These are phyloP conservation scores for Halictus quadricinctus DNA, from an alignment of 2,888 invertebrate genomes.

Conservation along the genomic window DNA sequence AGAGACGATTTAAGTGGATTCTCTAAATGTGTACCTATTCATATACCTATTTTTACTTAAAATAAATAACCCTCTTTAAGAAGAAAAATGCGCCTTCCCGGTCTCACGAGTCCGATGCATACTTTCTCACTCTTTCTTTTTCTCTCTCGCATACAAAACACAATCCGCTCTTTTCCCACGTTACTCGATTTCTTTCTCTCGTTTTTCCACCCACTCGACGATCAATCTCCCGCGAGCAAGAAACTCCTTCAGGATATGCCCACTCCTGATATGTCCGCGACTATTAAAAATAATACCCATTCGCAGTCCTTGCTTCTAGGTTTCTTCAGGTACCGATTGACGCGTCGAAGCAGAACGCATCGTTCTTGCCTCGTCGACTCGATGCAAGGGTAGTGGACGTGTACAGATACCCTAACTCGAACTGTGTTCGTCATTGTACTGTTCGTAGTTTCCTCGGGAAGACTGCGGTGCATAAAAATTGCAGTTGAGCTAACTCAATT, in stretches of 20 bases:
- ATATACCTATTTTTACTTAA: constrained; percentile 73
- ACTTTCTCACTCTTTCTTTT: constrained; percentile 19
- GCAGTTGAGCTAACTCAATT: background rate
- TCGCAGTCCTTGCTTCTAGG: constrained; percentile 72
- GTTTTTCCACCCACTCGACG: constrained; percentile 8
- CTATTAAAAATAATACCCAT: constrained; percentile 66
- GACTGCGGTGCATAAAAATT: background rate
- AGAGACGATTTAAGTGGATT: constrained; percentile 74
- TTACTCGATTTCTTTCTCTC: constrained; percentile 20
- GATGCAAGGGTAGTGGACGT: constrained; percentile 39
- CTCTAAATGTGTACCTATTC: constrained; percentile 64
- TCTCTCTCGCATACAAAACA: constrained; percentile 19
- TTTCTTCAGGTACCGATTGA: constrained; percentile 78
- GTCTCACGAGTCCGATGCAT: constrained; percentile 52
- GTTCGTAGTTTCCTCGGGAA: background rate
- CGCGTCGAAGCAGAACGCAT: constrained; percentile 67
- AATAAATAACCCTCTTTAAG: constrained; percentile 75
- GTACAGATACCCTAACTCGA: background rate
- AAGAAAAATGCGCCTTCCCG: constrained; percentile 69
- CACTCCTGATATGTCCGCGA: constrained; percentile 78
- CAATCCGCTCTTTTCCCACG: background rate
- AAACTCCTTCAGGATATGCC: constrained; percentile 74
- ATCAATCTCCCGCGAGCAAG: constrained; percentile 46
- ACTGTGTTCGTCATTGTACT: background rate
- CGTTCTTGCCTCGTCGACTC: constrained; percentile 35